phyloP scores from a whole-genome alignment of 2,797 vertebrate genomes.

The Erpetoichthys calabaricus region DNA sequence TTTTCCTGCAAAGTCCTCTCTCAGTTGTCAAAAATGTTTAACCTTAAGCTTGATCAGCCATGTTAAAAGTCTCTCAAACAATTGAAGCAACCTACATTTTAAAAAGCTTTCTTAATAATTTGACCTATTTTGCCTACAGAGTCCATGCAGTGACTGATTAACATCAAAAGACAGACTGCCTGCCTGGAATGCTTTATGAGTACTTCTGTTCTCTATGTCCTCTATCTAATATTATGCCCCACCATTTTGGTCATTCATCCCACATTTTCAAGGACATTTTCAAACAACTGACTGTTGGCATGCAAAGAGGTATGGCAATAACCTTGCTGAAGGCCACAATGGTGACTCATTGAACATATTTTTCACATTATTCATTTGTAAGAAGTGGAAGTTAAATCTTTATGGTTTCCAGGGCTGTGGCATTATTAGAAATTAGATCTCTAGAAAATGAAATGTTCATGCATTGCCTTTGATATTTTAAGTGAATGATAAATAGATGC shows the following conservation, averaged over 20 bases:
- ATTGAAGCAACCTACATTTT: too few species aligned
- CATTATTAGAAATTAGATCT: slow-evolving; percentile 48
- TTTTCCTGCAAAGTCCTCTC: too few species aligned
- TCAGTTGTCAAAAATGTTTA: too few species aligned
- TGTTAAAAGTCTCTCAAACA: too few species aligned
- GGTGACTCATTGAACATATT: slow-evolving; percentile 41
- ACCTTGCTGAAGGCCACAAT: slow-evolving; percentile 37
- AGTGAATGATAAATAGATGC: neutral
- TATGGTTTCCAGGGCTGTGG: slow-evolving; percentile 28
- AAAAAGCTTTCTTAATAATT: too few species aligned
- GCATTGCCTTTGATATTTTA: neutral
- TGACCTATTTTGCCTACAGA: too few species aligned
- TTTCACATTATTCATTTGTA: slow-evolving; percentile 37
- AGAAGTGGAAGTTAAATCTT: slow-evolving; percentile 41
- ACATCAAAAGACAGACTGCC: slow-evolving; percentile 6
- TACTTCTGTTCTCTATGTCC: slow-evolving; percentile 14
- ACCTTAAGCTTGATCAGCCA: too few species aligned
- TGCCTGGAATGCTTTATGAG: neutral
- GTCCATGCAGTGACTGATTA: slow-evolving; percentile 5
- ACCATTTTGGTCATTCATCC: slow-evolving; percentile 32
- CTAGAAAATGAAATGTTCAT: slow-evolving; percentile 33
- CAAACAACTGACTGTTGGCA: slow-evolving; percentile 46
- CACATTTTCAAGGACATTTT: slow-evolving; percentile 41
- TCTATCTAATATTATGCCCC: slow-evolving; percentile 34
- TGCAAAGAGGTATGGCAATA: slow-evolving; percentile 48